Percentiles rank a stretch among this genome's conserved stretches.
Conservation (phyloP, 2,113 vertebrate genomes). For the Chamaetylas fuelleborni region DNA sequence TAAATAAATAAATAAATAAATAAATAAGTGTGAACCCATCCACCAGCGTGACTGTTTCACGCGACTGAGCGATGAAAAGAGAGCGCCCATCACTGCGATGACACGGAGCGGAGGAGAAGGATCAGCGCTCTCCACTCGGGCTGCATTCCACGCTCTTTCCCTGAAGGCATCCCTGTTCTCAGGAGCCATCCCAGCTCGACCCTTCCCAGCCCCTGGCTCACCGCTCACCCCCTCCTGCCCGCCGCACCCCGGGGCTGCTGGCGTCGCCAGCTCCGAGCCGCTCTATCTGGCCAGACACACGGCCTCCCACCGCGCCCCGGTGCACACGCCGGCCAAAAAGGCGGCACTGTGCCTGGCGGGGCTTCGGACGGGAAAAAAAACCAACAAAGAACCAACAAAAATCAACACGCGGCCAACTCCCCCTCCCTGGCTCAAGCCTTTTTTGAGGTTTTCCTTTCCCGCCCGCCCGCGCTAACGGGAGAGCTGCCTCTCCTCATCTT, state of each 20-base stretch:
- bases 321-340: not conserved
- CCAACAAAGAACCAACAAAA: not conserved
- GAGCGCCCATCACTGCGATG: not conserved
- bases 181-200: rapidly evolving
- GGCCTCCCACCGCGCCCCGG: not conserved
- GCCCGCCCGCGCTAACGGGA: too few relatives aligned
- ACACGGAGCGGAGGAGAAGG: not conserved
- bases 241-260: not conserved
- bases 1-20: not conserved
- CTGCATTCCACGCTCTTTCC: not conserved
- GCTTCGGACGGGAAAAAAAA: not conserved
- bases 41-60: not conserved
- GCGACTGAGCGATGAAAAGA: not conserved
- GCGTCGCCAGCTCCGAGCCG: rapidly evolving
- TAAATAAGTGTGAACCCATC: not conserved
- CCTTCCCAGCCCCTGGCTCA: not conserved
- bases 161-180: not conserved
- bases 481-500: not conserved
- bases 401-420: too few relatives aligned
- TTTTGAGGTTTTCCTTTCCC: too few relatives aligned
- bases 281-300: not conserved
- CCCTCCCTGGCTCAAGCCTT: too few relatives aligned
- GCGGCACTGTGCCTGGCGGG: not conserved
- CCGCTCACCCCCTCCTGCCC: not conserved
- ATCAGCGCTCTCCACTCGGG: not conserved